Evolutionary conservation across 1,140 invertebrate genomes (phyloP).

Genomic region (Drosophila ambigua): DNA sequence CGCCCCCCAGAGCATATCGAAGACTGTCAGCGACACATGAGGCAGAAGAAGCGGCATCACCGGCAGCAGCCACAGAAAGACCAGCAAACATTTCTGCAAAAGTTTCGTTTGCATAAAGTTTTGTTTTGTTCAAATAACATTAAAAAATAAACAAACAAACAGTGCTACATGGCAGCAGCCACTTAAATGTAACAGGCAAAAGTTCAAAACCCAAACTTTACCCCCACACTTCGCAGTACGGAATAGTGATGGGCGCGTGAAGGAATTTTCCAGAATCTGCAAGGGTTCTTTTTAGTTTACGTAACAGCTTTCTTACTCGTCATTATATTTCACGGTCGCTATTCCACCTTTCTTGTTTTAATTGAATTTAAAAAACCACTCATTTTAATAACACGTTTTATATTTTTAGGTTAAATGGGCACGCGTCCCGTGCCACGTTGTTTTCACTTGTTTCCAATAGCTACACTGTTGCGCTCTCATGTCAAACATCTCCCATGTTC

Average conservation of each 20-base stretch:
- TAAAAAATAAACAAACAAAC: slow-evolving; percentile 49
- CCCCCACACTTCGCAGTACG: slow-evolving; percentile 38
- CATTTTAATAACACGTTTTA: too few species aligned
- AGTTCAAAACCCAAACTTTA: slow-evolving; percentile 70
- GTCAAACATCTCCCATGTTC: slow-evolving; percentile 31
- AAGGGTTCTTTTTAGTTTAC: too few species aligned
- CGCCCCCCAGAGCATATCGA: slow-evolving; percentile 1
- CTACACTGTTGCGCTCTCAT: slow-evolving; percentile 43
- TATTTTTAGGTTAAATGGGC: too few species aligned
- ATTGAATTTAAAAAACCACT: too few species aligned
- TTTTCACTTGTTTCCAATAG: not conserved
- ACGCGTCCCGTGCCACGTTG: too few species aligned
- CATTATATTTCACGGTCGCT: too few species aligned
- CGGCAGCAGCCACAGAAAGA: slow-evolving; percentile 50
- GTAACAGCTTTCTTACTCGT: too few species aligned
- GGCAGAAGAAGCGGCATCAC: slow-evolving; percentile 28
- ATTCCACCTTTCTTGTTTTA: too few species aligned
- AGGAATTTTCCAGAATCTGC: too few species aligned
- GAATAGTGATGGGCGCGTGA: slow-evolving; percentile 2
- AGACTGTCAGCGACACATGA: slow-evolving; percentile 43
- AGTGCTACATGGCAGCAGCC: slow-evolving; percentile 61
- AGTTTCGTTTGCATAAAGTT: slow-evolving; percentile 61
- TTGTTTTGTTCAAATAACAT: slow-evolving; percentile 33
- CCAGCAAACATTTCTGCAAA: slow-evolving; percentile 25
- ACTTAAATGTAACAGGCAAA: slow-evolving; percentile 75